Evolutionary conservation across 2,888 invertebrate genomes (phyloP).

Genomic region (Abrostola triplasia): DNA sequence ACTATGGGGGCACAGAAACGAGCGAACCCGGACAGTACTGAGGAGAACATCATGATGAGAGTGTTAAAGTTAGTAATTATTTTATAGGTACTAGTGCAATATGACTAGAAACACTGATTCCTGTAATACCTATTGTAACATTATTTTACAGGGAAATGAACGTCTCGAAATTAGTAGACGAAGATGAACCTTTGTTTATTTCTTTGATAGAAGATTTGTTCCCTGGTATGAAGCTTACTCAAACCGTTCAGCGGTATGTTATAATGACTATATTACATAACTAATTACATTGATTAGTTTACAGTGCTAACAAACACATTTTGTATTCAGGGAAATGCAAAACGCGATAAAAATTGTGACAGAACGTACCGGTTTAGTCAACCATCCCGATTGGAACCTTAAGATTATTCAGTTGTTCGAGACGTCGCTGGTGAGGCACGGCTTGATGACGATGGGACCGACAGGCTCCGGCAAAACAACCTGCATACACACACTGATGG

Average conservation of each 20-base stretch:
- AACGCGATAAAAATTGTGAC: conserved; percentile 90
- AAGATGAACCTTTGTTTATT: conserved; percentile 96
- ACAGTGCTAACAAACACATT: not conserved
- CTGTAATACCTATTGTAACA: not conserved
- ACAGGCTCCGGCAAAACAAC: conserved; percentile 96
- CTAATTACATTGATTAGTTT: not conserved
- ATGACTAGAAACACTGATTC: too few species aligned
- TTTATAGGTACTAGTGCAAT: not conserved
- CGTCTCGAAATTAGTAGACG: conserved; percentile 97
- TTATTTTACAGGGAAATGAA: conserved; percentile 93
- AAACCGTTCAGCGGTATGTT: conserved; percentile 84
- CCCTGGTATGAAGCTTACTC: conserved; percentile 94
- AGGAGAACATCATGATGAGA: conserved; percentile 97
- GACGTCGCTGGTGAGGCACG: conserved; percentile 95
- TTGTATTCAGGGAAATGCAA: conserved; percentile 91
- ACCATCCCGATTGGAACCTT: conserved; percentile 95
- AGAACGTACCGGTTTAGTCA: conserved; percentile 90
- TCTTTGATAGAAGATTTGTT: conserved; percentile 97
- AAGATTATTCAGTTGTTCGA: conserved; percentile 95
- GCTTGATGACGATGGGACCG: conserved; percentile 96
- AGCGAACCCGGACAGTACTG: conserved; percentile 93
- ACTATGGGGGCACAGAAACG: conserved; percentile 94
- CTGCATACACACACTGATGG: conserved; percentile 93
- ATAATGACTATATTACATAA: not conserved
- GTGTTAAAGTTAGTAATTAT: conserved; percentile 88